A percentile compares a stretch with the other conserved stretches of the same genome.
These are phyloP conservation scores for Pristis pectinata DNA, from an alignment of 2,797 vertebrate species.

Conservation along the genomic window DNA sequence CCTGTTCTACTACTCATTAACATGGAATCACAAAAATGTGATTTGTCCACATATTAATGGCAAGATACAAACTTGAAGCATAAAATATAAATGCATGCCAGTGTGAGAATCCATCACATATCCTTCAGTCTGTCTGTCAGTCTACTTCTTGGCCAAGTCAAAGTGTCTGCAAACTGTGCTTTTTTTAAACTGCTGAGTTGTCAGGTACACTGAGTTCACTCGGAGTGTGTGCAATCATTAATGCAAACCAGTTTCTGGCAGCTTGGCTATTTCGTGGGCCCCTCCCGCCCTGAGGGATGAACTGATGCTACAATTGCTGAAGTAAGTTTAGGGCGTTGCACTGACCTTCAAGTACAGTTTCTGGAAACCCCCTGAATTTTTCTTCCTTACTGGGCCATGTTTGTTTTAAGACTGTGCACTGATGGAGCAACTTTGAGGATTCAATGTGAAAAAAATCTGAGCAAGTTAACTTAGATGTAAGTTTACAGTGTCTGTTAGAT, in stretches of 20 bases:
- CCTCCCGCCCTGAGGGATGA: neutral
- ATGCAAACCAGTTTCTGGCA: conserved; percentile 1
- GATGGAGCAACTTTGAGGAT: neutral
- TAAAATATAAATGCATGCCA: neutral
- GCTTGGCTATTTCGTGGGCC: neutral
- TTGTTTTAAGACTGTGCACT: neutral
- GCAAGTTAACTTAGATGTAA: neutral
- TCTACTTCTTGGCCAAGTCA: neutral
- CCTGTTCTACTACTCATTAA: neutral
- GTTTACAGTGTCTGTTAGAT: neutral
- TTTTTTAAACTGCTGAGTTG: neutral
- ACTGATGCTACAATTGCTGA: neutral
- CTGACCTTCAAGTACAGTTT: neutral
- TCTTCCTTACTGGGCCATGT: neutral
- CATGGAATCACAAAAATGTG: too few relatives aligned
- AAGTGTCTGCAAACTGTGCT: neutral
- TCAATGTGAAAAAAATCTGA: neutral
- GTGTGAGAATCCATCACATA: neutral
- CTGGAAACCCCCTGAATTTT: conserved; percentile 24
- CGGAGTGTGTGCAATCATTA: neutral
- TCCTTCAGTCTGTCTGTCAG: neutral
- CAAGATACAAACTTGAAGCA: neutral
- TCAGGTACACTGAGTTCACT: neutral
- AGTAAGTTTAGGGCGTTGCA: neutral
- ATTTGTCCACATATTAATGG: neutral